Evolutionary conservation across 2,113 vertebrate species (phyloP).

Genomic region (Boleophthalmus pectinirostris): DNA sequence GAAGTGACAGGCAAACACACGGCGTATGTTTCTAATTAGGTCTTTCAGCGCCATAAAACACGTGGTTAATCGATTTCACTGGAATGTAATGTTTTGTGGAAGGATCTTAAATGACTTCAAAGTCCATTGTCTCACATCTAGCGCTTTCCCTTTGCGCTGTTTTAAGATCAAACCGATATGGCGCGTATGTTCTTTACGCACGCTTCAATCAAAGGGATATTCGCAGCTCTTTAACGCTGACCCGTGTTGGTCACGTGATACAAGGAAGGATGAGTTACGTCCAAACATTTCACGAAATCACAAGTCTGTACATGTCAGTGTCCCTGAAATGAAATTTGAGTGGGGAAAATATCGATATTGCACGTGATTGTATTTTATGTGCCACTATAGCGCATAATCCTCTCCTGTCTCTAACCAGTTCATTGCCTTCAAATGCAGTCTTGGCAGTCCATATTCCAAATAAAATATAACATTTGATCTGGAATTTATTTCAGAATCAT

Average conservation of each 20-base stretch:
- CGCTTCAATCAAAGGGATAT: not conserved
- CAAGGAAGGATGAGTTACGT: not conserved
- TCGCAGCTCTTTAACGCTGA: not conserved
- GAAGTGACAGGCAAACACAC: constrained; percentile 1
- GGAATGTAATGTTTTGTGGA: constrained; percentile 29
- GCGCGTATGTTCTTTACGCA: not conserved
- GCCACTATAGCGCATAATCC: no score
- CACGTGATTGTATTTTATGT: no score
- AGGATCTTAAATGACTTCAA: constrained; percentile 24
- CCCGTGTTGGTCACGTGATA: not conserved
- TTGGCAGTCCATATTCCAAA: no score
- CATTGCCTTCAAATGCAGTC: no score
- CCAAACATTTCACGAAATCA: not conserved
- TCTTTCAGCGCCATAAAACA: constrained; percentile 5
- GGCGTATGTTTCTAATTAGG: constrained; percentile 33
- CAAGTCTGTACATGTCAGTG: not conserved
- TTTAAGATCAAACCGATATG: constrained; percentile 1
- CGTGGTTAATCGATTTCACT: constrained; percentile 40
- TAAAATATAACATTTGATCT: no score
- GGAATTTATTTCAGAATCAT: no score
- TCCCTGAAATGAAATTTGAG: no score
- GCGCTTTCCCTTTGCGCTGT: not conserved
- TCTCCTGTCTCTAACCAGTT: no score
- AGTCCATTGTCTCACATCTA: not conserved
- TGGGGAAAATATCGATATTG: no score